phyloP scores from a whole-genome alignment of 2,888 invertebrate species.

The Laothoe populi region DNA sequence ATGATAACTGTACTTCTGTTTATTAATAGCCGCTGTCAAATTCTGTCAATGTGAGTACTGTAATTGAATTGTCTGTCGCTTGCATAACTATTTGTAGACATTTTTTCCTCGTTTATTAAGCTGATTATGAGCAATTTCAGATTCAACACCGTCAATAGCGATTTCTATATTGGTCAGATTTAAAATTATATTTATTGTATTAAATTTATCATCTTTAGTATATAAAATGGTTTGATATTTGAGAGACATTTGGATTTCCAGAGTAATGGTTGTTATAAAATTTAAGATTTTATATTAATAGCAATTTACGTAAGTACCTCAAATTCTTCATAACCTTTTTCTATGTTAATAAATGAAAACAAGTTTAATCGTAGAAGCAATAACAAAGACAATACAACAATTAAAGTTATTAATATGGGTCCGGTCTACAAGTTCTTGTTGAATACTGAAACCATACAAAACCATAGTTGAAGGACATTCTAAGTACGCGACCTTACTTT shows the following conservation, averaged over 20 bases:
- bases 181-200: too few species aligned
- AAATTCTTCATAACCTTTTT: constrained; percentile 1
- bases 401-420: background rate
- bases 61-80: too few species aligned
- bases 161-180: too few species aligned
- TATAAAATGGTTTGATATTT: too few species aligned
- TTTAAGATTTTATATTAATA: too few species aligned
- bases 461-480: constrained; percentile 8
- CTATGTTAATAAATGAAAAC: background rate
- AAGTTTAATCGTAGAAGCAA: background rate
- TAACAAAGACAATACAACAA: constrained; percentile 5
- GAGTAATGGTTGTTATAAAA: too few species aligned
- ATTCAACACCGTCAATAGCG: too few species aligned
- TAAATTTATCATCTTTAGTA: too few species aligned
- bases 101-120: background rate
- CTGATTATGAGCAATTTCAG: too few species aligned
- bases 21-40: constrained; percentile 20
- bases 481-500: constrained; percentile 15
- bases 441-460: constrained; percentile 5
- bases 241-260: too few species aligned
- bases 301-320: too few species aligned
- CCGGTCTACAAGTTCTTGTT: constrained; percentile 2
- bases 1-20: constrained; percentile 22
- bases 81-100: background rate
- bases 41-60: constrained; percentile 3